Percentiles rank a stretch among this genome's conserved stretches.
Conservation (phyloP, 2,888 invertebrate species). For the Dryobotodes eremita region DNA sequence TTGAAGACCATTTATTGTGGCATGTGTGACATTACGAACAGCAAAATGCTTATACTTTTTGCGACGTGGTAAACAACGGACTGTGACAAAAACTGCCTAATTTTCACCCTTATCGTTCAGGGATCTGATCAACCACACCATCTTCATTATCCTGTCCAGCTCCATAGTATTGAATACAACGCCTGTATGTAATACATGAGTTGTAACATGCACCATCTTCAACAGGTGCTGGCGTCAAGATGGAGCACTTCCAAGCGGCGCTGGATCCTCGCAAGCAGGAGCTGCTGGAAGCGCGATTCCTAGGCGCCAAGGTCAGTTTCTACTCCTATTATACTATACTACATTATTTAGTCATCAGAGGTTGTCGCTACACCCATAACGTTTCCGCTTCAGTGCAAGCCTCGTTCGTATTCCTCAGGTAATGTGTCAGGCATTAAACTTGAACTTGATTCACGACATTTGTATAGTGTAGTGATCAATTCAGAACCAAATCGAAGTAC, state of each 20-base stretch:
- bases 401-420: conserved; percentile 46
- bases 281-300: conserved; percentile 99
- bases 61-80: background rate
- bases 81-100: background rate
- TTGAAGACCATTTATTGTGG: background rate
- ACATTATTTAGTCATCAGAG: conserved; percentile 16
- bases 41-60: conserved; percentile 17
- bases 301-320: conserved; percentile 97
- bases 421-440: conserved; percentile 37
- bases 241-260: conserved; percentile 99
- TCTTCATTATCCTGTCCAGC: background rate
- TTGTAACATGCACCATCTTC: conserved; percentile 73
- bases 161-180: conserved; percentile 40
- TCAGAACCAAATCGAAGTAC: conserved; percentile 16
- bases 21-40: background rate
- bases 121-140: background rate
- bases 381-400: conserved; percentile 34
- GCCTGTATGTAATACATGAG: conserved; percentile 52
- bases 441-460: conserved; percentile 37
- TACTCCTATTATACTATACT: conserved; percentile 28
- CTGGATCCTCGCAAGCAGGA: conserved; percentile 99
- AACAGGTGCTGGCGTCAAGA: conserved; percentile 97
- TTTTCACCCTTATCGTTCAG: conserved; percentile 1
- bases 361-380: conserved; percentile 18
- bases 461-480: background rate